A percentile compares a stretch with the other conserved stretches of the same genome.
phyloP scores from a whole-genome alignment of 2,113 vertebrate species.

The Donacobius atricapilla region DNA sequence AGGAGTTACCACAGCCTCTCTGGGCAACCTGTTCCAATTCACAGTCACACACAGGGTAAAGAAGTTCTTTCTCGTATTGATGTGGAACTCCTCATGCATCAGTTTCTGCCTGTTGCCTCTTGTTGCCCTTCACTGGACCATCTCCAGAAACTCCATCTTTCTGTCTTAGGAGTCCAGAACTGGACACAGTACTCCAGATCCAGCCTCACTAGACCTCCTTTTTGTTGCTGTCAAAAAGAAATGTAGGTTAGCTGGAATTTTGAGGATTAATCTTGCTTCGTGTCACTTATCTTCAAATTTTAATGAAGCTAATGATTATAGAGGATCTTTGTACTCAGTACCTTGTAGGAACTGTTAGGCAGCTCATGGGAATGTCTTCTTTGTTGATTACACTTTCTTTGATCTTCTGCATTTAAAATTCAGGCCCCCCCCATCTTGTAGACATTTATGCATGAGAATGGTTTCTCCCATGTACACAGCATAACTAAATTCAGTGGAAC shows the following conservation, averaged over 20 bases:
- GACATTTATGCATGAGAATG: background rate
- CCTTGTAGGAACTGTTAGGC: background rate
- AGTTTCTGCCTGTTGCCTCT: background rate
- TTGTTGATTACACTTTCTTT: conserved; percentile 33
- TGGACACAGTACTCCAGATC: background rate
- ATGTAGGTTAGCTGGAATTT: background rate
- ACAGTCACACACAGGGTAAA: fast-evolving
- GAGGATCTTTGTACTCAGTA: background rate
- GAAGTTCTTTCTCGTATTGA: background rate
- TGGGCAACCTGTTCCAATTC: background rate
- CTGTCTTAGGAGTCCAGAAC: background rate
- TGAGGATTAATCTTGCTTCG: background rate
- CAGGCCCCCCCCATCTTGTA: background rate
- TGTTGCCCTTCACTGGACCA: background rate
- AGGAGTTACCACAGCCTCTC: background rate
- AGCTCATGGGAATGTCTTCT: conserved; percentile 7
- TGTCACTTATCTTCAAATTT: background rate
- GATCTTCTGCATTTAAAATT: background rate
- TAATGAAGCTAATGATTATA: background rate
- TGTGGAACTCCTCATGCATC: too few species aligned
- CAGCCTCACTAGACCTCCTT: background rate
- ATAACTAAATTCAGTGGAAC: background rate
- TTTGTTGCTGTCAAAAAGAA: background rate
- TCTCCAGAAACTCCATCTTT: background rate
- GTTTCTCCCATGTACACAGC: background rate